Evolutionary conservation across 2,797 vertebrate genomes (phyloP).

Genomic region (Gymnothorax javanicus): DNA sequence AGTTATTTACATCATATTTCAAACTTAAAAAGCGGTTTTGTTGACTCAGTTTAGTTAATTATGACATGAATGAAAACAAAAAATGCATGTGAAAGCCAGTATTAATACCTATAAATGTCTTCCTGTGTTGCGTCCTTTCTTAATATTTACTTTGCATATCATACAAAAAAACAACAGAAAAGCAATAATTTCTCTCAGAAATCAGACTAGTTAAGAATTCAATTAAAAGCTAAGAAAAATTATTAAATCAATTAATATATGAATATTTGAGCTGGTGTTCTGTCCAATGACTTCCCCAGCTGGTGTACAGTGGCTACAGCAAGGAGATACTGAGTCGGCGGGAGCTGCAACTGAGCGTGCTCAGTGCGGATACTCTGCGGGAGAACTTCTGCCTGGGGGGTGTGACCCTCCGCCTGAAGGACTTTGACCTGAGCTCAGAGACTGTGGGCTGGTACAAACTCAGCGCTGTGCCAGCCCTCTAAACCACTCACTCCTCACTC

Average conservation of each 20-base stretch:
- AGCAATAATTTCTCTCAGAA: not conserved
- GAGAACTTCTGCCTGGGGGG: slow-evolving; percentile 97
- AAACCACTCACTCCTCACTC: slow-evolving; percentile 42
- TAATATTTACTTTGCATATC: not conserved
- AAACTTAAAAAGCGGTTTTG: not conserved
- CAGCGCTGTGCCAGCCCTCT: slow-evolving; percentile 84
- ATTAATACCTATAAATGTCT: too few species aligned
- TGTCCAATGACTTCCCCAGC: slow-evolving; percentile 64
- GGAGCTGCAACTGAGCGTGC: slow-evolving; percentile 92
- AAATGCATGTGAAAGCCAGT: not conserved
- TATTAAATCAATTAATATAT: not conserved
- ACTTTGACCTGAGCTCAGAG: slow-evolving; percentile 96
- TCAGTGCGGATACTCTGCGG: slow-evolving; percentile 92
- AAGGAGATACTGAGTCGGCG: slow-evolving; percentile 89
- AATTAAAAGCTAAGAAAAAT: not conserved
- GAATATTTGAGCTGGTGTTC: not conserved
- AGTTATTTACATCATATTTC: not conserved
- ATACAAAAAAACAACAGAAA: not conserved
- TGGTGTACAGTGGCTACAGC: slow-evolving; percentile 94
- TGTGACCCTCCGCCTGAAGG: slow-evolving; percentile 89
- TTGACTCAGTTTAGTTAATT: not conserved
- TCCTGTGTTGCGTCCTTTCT: not conserved
- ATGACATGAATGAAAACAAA: not conserved
- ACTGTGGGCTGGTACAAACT: slow-evolving; percentile 96
- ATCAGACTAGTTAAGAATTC: not conserved